These are phyloP conservation scores for Pachyramphus minor DNA, from an alignment of 2,113 vertebrate species.

Conservation along the genomic window DNA sequence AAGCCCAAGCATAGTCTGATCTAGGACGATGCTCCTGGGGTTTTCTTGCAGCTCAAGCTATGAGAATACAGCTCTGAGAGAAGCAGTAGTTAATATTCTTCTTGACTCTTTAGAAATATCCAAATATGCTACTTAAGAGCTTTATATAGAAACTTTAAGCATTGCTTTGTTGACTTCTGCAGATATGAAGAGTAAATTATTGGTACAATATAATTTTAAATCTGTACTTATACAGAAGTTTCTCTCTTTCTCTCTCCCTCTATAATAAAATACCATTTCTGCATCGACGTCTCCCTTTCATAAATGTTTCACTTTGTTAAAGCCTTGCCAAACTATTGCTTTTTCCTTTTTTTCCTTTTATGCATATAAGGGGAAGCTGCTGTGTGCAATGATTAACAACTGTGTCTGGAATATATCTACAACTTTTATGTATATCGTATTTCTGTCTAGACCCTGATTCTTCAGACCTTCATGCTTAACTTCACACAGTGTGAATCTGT, in stretches of 20 bases:
- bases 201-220: not conserved
- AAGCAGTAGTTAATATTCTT: not conserved
- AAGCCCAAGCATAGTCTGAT: not conserved
- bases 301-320: not conserved
- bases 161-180: not conserved
- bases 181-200: slow-evolving; percentile 8
- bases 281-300: not conserved
- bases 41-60: not conserved
- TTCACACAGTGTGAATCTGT: not conserved
- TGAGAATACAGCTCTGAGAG: not conserved
- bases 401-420: not conserved
- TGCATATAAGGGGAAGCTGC: not conserved
- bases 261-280: not conserved
- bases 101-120: not conserved
- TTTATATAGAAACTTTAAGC: not conserved
- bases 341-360: not conserved
- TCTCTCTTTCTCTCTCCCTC: not conserved
- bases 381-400: not conserved
- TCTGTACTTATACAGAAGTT: not conserved
- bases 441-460: not conserved
- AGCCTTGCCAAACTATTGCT: not conserved
- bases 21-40: not conserved
- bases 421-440: not conserved
- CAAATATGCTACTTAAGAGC: not conserved
- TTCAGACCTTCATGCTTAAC: slow-evolving; percentile 19